A percentile compares a stretch with the other conserved stretches of the same genome.
Evolutionary conservation across 2,113 vertebrate species (phyloP).

Genomic region (Tragulus kanchil): DNA sequence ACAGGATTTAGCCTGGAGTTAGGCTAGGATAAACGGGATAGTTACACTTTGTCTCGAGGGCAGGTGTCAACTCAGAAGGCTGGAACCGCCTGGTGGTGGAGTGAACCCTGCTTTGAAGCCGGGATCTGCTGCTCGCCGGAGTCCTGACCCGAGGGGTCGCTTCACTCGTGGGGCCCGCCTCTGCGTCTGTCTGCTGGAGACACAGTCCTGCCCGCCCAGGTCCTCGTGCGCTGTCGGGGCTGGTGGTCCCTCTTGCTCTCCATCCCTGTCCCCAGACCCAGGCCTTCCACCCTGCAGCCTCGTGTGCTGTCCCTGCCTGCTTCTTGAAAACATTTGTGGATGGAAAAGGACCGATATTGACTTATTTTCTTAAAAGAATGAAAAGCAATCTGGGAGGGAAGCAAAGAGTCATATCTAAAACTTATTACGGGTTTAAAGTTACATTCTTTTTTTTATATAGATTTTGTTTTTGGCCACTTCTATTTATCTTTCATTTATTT

Average conservation of each 20-base stretch:
- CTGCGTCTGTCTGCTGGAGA: not conserved
- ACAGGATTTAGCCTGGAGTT: conserved; percentile 51
- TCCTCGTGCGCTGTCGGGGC: accelerated
- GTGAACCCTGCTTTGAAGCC: not conserved
- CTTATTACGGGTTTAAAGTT: not conserved
- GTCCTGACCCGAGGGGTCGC: not conserved
- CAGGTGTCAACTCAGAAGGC: not conserved
- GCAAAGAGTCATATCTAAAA: not conserved
- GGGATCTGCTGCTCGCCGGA: not conserved
- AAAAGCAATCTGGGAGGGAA: not conserved
- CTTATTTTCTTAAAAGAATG: not conserved
- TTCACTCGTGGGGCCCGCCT: accelerated
- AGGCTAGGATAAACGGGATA: not conserved
- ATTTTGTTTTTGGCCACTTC: no score
- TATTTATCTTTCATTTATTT: no score
- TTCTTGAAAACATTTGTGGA: not conserved
- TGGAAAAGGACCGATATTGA: not conserved
- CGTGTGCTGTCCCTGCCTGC: not conserved
- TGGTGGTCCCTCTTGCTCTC: accelerated
- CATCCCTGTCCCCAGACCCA: not conserved
- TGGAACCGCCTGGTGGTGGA: not conserved
- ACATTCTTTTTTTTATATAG: no score
- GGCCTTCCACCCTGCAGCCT: accelerated
- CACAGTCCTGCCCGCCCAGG: accelerated
- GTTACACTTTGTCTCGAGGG: conserved; percentile 28